Evolutionary conservation across 2,797 vertebrate species (phyloP).

Genomic region (Ctenopoma multispine): DNA sequence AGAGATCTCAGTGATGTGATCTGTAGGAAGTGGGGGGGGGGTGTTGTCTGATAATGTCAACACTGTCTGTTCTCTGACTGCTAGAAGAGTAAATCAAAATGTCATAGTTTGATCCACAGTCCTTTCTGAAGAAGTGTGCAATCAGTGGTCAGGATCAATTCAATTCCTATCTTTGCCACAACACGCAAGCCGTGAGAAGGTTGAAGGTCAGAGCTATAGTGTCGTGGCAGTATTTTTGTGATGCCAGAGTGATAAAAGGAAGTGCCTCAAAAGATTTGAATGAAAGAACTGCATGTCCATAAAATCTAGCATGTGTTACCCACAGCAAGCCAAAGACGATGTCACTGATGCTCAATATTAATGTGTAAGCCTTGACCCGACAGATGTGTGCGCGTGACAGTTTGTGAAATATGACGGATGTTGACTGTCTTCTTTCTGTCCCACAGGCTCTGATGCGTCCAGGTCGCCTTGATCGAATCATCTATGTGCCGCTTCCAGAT

Average conservation of each 20-base stretch:
- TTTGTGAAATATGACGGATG: constrained; percentile 22
- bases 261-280: background rate
- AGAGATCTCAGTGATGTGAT: constrained; percentile 69
- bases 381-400: constrained; percentile 8
- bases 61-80: constrained; percentile 53
- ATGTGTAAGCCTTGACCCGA: background rate
- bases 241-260: background rate
- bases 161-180: background rate
- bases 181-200: background rate
- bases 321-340: background rate
- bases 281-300: background rate
- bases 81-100: constrained; percentile 44
- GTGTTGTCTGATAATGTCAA: constrained; percentile 68
- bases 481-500: constrained; percentile 95
- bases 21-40: constrained; percentile 69
- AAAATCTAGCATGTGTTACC: constrained; percentile 6
- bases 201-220: constrained; percentile 30
- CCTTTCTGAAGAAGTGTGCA: background rate
- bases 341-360: background rate
- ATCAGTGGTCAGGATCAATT: constrained; percentile 8
- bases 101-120: constrained; percentile 47
- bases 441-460: constrained; percentile 95
- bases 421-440: constrained; percentile 37
- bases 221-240: constrained; percentile 9
- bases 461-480: constrained; percentile 93